phyloP scores from a whole-genome alignment of 1,140 invertebrate species.

The roundworm (Caenorhabditis elegans) region DNA sequence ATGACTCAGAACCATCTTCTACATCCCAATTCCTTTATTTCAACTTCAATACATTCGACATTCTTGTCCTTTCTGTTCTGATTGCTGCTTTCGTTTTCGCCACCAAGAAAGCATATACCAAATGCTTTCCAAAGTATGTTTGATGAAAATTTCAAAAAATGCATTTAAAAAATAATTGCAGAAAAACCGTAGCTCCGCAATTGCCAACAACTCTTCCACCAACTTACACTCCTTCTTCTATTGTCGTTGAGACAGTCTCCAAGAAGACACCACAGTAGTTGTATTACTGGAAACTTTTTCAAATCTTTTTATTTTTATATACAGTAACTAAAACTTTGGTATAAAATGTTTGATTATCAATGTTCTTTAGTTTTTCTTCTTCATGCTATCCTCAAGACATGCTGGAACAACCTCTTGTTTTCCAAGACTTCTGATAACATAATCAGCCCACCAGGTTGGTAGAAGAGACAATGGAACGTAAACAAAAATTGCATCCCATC shows the following conservation, averaged over 20 bases:
- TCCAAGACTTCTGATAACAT: background rate
- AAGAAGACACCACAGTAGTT: constrained; percentile 8
- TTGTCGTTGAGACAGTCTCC: background rate
- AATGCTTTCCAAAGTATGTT: constrained; percentile 1
- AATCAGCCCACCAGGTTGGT: constrained; percentile 36
- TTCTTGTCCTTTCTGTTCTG: background rate
- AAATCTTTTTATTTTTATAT: background rate
- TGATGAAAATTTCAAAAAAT: background rate
- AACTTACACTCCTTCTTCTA: background rate
- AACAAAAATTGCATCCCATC: constrained; percentile 59
- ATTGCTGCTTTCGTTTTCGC: background rate
- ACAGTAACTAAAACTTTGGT: background rate
- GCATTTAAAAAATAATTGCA: background rate
- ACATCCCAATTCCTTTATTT: background rate
- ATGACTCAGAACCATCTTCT: background rate
- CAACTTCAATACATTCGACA: background rate
- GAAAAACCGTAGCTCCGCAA: background rate
- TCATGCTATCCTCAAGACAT: background rate
- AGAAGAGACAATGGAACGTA: constrained; percentile 57
- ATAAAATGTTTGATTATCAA: background rate
- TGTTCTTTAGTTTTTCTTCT: background rate
- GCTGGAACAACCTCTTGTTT: constrained; percentile 5
- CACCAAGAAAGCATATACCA: constrained; percentile 2
- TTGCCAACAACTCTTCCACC: constrained; percentile 9
- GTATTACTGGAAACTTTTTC: too few species aligned